Conservation (phyloP, 1,140 invertebrate genomes). For the Vollenhovia emeryi region DNA sequence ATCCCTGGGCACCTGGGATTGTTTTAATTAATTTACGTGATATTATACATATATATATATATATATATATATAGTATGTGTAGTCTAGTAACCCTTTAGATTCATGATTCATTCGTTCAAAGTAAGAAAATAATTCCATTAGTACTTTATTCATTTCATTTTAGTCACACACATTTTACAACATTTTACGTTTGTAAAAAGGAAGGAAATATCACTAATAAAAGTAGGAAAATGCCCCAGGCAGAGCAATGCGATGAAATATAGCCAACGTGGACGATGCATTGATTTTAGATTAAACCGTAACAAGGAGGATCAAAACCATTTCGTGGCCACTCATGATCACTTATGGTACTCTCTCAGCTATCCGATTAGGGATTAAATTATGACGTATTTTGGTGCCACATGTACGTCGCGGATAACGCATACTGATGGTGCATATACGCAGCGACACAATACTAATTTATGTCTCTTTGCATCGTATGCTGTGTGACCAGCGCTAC, state of each 20-base stretch:
- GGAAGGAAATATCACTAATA: not conserved
- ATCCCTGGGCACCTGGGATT: not conserved
- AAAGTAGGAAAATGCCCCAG: not conserved
- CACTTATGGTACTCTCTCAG: constrained; percentile 64
- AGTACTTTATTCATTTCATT: not conserved
- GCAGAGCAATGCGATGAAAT: not conserved
- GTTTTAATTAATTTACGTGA: constrained; percentile 44
- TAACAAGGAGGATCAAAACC: constrained; percentile 62
- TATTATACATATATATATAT: not conserved
- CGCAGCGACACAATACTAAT: constrained; percentile 57
- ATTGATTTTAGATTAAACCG: constrained; percentile 62
- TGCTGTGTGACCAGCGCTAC: constrained; percentile 47
- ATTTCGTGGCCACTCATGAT: constrained; percentile 59
- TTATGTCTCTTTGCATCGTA: constrained; percentile 62
- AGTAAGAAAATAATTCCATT: constrained; percentile 1
- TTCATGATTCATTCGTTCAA: not conserved
- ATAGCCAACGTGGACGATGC: not conserved
- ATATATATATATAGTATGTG: not conserved
- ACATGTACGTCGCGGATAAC: constrained; percentile 65
- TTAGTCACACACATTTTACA: not conserved
- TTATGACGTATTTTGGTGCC: constrained; percentile 68
- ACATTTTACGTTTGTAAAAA: not conserved
- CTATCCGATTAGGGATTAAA: constrained; percentile 70
- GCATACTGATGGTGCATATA: constrained; percentile 61
- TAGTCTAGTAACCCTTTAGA: not conserved